Conservation (phyloP, 2,888 invertebrate species). For the Acrobasis suavella region DNA sequence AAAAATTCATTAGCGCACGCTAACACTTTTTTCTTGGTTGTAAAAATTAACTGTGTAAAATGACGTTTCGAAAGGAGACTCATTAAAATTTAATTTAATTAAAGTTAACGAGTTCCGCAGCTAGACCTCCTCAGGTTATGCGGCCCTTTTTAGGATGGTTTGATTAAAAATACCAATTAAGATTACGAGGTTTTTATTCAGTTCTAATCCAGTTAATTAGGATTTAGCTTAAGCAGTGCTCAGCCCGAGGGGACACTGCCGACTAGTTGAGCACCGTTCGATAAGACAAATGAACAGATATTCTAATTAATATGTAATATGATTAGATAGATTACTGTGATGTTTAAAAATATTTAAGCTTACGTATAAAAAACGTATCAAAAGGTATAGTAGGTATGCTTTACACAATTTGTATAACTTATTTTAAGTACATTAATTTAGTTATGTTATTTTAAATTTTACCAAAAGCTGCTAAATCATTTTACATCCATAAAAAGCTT, state of each 20-base stretch:
- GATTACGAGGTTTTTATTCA: conserved; percentile 73
- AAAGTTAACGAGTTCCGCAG: conserved; percentile 27
- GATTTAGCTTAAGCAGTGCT: conserved; percentile 58
- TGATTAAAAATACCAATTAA: conserved; percentile 77
- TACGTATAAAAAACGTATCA: not conserved
- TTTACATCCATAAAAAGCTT: too few relatives aligned
- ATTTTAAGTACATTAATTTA: too few relatives aligned
- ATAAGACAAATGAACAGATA: conserved; percentile 25
- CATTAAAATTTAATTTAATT: conserved; percentile 28
- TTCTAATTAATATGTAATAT: conserved; percentile 25
- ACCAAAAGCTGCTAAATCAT: too few relatives aligned
- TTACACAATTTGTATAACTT: too few relatives aligned
- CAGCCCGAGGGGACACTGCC: conserved; percentile 26
- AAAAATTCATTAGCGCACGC: conserved; percentile 35
- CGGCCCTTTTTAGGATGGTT: conserved; percentile 43
- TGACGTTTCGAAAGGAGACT: conserved; percentile 20
- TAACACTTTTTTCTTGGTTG: conserved; percentile 10
- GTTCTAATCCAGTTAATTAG: conserved; percentile 76
- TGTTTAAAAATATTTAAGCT: not conserved
- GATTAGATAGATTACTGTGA: not conserved
- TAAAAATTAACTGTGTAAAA: conserved; percentile 22
- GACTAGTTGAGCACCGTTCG: conserved; percentile 40
- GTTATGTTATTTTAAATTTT: too few relatives aligned
- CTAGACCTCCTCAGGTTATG: conserved; percentile 33
- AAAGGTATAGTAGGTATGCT: too few relatives aligned